Evolutionary conservation across 2,888 invertebrate species (phyloP), one percentile per base, ranked within the genome.

Genomic region (Gibbula magus): DNA sequence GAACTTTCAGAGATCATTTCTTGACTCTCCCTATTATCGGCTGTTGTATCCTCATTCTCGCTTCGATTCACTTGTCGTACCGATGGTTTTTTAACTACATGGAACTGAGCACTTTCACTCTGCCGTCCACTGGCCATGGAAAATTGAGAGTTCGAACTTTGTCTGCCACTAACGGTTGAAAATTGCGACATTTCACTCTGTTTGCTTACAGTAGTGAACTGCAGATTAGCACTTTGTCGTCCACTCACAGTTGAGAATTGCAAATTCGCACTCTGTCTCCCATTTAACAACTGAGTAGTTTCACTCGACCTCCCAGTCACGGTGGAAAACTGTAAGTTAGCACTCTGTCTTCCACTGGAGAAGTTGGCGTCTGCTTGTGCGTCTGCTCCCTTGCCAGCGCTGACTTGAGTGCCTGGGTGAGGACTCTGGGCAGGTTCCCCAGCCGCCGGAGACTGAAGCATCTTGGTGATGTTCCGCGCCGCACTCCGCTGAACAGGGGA

Each of bases 381-480:
- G 61, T 61, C 61, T 29, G 25, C 16, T 61, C 16, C 29, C 8
- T 61, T 61, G 10, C 25, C 25, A 3, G 29, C 13, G 10, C 29
- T 25, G 16, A 16, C 16, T 25, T 29, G 61, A 61, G 8, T 29
- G 4, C 29, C 29, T 13, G 61, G 61, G 29, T 29, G 25, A 29
- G 61, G 25, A 25, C 29, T 61, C 8, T 16, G 29, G 25, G 25
- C 25, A 10, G 10, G 25, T 13, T 61, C 61, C 25, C 61, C 22
- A 18, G 61, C 61, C 2, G 56, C 76, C 3, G 84, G 82, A 13
- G 80, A 82, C 79, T 82, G 82, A 22, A 82, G 75, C 35, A 84
- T 53, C 52, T 78, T 80, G 8, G 82, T 79, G 54, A 84, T 82
- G 75, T 84, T 82, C 4, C 82, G 75, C 5, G 81, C 75, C 22